Conservation (phyloP, 2,888 invertebrate species). For the Drosophila imparisetae region DNA sequence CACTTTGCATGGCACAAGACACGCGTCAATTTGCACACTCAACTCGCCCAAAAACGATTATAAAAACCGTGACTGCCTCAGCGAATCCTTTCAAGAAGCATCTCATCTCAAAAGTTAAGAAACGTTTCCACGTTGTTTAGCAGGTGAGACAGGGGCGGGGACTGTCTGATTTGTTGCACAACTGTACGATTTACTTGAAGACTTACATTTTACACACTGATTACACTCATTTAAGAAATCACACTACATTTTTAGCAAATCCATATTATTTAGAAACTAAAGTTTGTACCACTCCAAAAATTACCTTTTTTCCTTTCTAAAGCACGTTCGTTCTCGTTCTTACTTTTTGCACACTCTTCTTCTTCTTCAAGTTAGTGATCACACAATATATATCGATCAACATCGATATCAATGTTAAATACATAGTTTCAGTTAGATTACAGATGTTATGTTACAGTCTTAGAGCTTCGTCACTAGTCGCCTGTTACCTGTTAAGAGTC, state of each 20-base stretch:
- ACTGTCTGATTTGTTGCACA: not conserved
- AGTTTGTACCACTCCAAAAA: no score
- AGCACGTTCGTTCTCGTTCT: no score
- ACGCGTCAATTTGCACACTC: conserved; percentile 55
- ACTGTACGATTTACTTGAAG: not conserved
- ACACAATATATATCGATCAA: no score
- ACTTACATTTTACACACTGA: not conserved
- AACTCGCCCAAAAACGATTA: conserved; percentile 56
- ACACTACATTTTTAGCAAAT: not conserved
- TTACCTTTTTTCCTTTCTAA: no score
- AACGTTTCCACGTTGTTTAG: not conserved
- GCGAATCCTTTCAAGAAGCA: conserved; percentile 34
- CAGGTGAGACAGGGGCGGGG: not conserved
- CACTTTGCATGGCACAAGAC: conserved; percentile 5
- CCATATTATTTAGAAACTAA: no score
- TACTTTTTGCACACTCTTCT: no score
- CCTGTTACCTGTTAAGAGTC: no score
- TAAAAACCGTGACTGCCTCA: conserved; percentile 28
- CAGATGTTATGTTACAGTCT: no score
- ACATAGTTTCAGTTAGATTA: no score
- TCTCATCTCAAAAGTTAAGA: not conserved
- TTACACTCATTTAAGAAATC: not conserved
- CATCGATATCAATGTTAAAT: no score
- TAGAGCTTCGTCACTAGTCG: no score
- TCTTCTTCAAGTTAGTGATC: no score